A percentile compares a stretch with the other conserved stretches of the same genome.
phyloP scores from a whole-genome alignment of 2,797 vertebrate genomes.

The Tenualosa ilisha region DNA sequence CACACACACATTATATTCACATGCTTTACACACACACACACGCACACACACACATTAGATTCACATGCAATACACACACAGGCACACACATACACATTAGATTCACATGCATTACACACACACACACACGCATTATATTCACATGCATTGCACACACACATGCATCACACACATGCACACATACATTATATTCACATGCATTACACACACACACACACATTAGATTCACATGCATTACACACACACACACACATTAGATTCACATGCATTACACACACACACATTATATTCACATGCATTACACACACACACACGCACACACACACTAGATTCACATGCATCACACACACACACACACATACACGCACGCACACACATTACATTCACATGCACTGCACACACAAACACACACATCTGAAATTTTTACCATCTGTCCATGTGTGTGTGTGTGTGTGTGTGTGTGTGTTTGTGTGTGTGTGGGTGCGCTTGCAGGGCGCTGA shows the following conservation, averaged over 20 bases:
- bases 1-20: no score
- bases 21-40: no score
- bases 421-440: not conserved
- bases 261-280: not conserved
- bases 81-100: no score
- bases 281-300: not conserved
- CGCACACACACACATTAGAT: no score
- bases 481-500: conserved; percentile 81
- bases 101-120: no score
- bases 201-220: not conserved
- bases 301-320: not conserved
- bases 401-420: not conserved
- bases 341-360: conserved; percentile 15
- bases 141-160: no score
- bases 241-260: not conserved
- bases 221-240: not conserved
- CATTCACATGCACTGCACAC: not conserved
- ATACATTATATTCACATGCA: no score
- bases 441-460: conserved; percentile 16
- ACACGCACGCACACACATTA: not conserved
- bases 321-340: no score
- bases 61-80: no score
- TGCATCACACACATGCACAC: no score
- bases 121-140: no score
- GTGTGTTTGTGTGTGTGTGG: conserved; percentile 4